Evolutionary conservation across 2,888 invertebrate species (phyloP), one percentile per base, ranked within the genome.

Genomic region (Apantesis nais): DNA sequence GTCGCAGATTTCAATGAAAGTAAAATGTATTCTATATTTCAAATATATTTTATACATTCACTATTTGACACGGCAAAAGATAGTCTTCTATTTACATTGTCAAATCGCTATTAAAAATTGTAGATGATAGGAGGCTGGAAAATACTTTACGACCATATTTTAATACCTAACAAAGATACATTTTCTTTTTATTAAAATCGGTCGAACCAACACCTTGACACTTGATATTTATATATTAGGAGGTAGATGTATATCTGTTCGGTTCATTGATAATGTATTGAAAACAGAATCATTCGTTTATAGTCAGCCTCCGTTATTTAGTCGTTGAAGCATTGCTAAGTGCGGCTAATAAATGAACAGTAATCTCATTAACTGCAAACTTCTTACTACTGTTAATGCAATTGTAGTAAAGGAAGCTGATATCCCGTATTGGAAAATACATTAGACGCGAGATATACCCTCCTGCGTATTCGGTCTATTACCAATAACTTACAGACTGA

Each of bases 251-350:
- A 41, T 0, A 41, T 41, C 41, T 2, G 41, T 41, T 4, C 39
- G 39, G 14, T 41, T 44, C 9, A 48, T n/a, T 48, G 22, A 52
- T 52, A 52, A 22, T n/a, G 48, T 2, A 1, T 22, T 55, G 3
- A 34, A 31, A 61, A 34, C 31, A 76, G 63, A 29, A 62, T n/a
- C 12, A 11, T 61, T 37, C 48, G 48, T 22, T 41, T 19, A 31
- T 31, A 31, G 19, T 61, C 16, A 61, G 60, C 11, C 8, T 61
- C 31, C 60, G 60, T 31, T 31, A 41, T 41, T 68, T 75, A 68
- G 67, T 71, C 69, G 73, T 78, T 63, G 62, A 75, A 39, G 67
- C 62, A 62, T 78, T 73, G 67, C 70, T 73, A 76, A 68, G n/a
- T 44, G 63, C n/a, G 31, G 44, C 41, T 25, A 66, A 34, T 58